These are phyloP conservation scores for Hypocryptadius cinnamomeus DNA, from an alignment of 2,113 vertebrate species.

Conservation along the genomic window DNA sequence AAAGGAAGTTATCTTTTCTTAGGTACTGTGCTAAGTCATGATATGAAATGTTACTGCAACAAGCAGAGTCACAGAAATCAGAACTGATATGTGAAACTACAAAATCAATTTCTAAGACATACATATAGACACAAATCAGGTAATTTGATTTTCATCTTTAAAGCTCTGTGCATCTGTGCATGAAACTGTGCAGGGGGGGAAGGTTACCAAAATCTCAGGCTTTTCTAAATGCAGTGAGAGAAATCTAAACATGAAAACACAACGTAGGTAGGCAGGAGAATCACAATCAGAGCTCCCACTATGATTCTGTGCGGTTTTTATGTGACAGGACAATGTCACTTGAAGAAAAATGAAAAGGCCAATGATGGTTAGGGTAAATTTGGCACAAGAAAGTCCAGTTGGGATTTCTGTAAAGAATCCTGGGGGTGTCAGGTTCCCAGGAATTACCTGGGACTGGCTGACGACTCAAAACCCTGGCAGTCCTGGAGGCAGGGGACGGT, in stretches of 20 bases:
- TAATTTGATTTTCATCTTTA: not conserved
- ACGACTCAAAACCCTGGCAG: not conserved
- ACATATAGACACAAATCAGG: not conserved
- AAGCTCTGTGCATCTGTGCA: constrained; percentile 30
- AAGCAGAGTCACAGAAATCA: not conserved
- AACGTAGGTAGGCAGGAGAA: not conserved
- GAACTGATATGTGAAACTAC: not conserved
- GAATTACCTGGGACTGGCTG: not conserved
- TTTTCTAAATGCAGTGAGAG: not conserved
- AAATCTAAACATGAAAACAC: not conserved
- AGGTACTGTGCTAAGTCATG: not conserved
- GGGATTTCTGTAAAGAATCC: not conserved
- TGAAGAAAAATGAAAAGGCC: constrained; percentile 36
- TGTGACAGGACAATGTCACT: not conserved
- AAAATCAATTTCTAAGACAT: not conserved
- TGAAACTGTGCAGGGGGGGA: not conserved
- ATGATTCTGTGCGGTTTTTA: not conserved
- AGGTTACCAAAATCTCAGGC: not conserved
- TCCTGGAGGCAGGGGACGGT: not conserved
- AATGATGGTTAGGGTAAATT: constrained; percentile 48
- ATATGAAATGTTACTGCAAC: not conserved
- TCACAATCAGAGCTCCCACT: not conserved
- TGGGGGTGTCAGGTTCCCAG: not conserved
- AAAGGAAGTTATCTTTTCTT: not conserved
- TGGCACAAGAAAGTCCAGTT: constrained; percentile 65